Evolutionary conservation across 1,140 invertebrate genomes (phyloP).

Genomic region (Sarcophaga peregrina): DNA sequence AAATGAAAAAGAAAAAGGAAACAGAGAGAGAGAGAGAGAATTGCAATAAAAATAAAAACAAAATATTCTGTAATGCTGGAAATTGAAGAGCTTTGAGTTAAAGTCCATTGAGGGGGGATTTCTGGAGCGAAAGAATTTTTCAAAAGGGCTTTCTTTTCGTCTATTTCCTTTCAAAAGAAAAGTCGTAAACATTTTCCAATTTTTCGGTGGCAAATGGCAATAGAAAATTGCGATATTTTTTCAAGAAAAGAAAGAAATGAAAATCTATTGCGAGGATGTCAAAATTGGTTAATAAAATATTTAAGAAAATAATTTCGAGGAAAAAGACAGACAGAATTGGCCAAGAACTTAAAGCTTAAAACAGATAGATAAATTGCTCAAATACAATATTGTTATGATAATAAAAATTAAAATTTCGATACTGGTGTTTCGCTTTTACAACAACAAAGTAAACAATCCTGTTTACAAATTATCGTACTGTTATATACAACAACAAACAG

Average conservation of each 20-base stretch:
- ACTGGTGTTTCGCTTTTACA: too few relatives aligned
- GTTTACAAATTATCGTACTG: too few relatives aligned
- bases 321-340: too few relatives aligned
- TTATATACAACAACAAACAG: too few relatives aligned
- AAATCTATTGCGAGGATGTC: not conserved
- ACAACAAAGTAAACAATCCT: too few relatives aligned
- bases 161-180: not conserved
- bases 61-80: constrained; percentile 23
- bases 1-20: not conserved
- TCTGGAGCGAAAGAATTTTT: constrained; percentile 11
- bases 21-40: too few relatives aligned
- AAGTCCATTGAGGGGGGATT: not conserved
- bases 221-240: too few relatives aligned
- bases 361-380: too few relatives aligned
- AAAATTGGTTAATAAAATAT: not conserved
- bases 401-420: too few relatives aligned
- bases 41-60: not conserved
- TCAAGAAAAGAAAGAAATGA: not conserved
- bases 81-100: constrained; percentile 31
- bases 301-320: too few relatives aligned
- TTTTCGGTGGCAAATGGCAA: not conserved
- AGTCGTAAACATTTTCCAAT: not conserved
- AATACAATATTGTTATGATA: too few relatives aligned
- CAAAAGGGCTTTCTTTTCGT: not conserved
- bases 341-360: too few relatives aligned